phyloP scores from a whole-genome alignment of 2,888 invertebrate genomes.

The Philaethria dido region DNA sequence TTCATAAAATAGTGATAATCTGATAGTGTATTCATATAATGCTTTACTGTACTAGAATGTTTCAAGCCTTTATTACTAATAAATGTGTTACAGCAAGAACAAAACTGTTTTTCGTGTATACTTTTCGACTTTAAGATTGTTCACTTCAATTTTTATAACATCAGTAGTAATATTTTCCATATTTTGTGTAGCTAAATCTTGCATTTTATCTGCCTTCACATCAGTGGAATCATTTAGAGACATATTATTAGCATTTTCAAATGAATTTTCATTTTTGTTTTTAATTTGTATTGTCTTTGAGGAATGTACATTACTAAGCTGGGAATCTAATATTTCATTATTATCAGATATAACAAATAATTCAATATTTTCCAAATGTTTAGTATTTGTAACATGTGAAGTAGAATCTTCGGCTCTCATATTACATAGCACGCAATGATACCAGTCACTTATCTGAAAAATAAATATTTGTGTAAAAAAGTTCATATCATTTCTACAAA shows the following conservation, averaged over 20 bases:
- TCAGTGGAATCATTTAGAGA: neutral
- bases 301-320: neutral
- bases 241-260: neutral
- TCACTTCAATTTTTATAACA: neutral
- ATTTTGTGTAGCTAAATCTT: neutral
- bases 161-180: neutral
- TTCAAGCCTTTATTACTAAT: conserved; percentile 15
- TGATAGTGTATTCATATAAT: conserved; percentile 26
- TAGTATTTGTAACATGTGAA: neutral
- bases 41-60: conserved; percentile 25
- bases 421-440: conserved; percentile 16
- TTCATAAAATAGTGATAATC: conserved; percentile 30
- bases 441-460: conserved; percentile 9
- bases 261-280: neutral
- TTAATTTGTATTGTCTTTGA: neutral
- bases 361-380: conserved; percentile 3
- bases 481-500: too few relatives aligned
- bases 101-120: conserved; percentile 22
- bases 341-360: neutral
- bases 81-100: conserved; percentile 26
- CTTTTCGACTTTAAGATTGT: neutral
- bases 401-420: neutral
- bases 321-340: neutral
- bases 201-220: neutral
- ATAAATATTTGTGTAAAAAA: neutral